These are phyloP conservation scores for Zygaena filipendulae DNA, from an alignment of 2,888 invertebrate genomes.

Conservation along the genomic window DNA sequence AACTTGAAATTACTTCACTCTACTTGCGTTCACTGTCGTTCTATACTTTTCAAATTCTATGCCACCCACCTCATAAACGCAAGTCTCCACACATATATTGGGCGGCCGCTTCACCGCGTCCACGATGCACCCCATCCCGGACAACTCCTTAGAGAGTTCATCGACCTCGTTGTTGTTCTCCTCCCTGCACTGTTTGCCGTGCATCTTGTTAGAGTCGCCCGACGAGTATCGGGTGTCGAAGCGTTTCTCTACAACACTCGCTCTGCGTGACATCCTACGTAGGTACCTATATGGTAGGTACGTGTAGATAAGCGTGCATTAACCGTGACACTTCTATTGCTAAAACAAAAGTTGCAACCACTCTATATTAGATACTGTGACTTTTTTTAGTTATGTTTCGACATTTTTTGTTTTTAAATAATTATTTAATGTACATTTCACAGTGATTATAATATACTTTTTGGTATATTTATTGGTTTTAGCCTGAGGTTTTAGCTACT, in stretches of 20 bases:
- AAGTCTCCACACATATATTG: slow-evolving; percentile 51
- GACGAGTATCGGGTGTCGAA: slow-evolving; percentile 42
- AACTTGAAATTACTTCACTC: no score
- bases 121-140: slow-evolving; percentile 59
- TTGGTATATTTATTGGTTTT: no score
- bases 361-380: no score
- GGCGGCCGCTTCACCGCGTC: slow-evolving; percentile 48
- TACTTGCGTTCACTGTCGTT: no score
- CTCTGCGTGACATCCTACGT: slow-evolving; percentile 45
- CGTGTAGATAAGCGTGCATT: slow-evolving; percentile 39
- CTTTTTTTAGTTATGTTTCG: no score
- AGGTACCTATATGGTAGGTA: no score
- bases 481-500: no score
- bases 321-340: no score
- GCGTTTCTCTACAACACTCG: slow-evolving; percentile 25
- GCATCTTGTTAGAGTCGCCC: slow-evolving; percentile 47
- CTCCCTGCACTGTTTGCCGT: slow-evolving; percentile 44
- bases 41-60: no score
- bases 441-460: no score
- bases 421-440: no score
- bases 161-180: slow-evolving; percentile 62
- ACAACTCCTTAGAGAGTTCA: slow-evolving; percentile 49
- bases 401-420: no score
- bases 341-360: slow-evolving; percentile 14
- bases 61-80: slow-evolving; percentile 27